Evolutionary conservation across 2,113 vertebrate species (phyloP).

Genomic region (Erinaceus europaeus): DNA sequence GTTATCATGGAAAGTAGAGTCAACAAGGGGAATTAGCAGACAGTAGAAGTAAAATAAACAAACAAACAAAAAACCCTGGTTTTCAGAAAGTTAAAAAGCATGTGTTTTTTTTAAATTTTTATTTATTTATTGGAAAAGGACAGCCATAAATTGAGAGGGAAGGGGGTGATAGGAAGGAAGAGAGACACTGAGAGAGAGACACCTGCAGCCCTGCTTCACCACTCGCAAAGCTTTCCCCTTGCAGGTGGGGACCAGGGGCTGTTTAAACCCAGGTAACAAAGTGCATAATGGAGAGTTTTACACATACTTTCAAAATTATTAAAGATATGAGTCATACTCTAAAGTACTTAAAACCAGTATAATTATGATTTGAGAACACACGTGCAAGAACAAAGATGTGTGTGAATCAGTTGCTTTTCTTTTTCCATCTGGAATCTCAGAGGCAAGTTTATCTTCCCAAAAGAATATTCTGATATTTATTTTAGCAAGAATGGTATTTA

Average conservation of each 20-base stretch:
- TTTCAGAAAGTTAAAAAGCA: conserved; percentile 29
- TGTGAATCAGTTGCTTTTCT: not conserved
- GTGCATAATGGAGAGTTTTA: not conserved
- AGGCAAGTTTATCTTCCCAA: not conserved
- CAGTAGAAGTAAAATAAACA: no score
- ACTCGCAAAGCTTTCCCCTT: no score
- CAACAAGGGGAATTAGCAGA: not conserved
- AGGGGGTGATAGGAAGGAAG: no score
- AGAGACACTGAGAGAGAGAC: no score
- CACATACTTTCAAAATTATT: not conserved
- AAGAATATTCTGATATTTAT: not conserved
- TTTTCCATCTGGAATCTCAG: not conserved
- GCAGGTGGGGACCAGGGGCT: no score
- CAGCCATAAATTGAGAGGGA: no score
- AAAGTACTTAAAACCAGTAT: not conserved
- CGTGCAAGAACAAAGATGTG: not conserved
- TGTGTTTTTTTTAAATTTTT: no score
- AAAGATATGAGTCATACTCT: not conserved
- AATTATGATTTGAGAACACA: not conserved
- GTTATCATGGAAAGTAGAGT: not conserved
- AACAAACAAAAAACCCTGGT: no score
- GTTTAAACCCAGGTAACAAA: not conserved
- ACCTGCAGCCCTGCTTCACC: no score
- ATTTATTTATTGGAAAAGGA: no score
- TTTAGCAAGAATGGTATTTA: not conserved